Conservation (phyloP, 2,888 invertebrate species). For the Miltochrista miniata region DNA sequence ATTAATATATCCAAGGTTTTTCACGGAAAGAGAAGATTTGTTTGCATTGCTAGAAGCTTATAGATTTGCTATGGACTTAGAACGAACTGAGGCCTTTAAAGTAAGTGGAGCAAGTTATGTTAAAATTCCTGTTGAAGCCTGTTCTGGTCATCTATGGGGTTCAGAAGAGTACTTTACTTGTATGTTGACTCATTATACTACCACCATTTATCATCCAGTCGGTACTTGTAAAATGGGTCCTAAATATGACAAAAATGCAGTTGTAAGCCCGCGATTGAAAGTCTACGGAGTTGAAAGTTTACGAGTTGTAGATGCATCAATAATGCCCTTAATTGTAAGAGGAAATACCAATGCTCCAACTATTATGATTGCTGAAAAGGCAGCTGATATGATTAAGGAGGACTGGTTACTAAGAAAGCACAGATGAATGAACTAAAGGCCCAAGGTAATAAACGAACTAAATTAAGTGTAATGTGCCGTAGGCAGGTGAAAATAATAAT, state of each 20-base stretch:
- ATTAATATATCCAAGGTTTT: constrained; percentile 88
- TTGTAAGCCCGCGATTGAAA: constrained; percentile 85
- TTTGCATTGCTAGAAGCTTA: constrained; percentile 84
- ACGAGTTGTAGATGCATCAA: constrained; percentile 87
- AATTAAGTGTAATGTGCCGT: too few species aligned
- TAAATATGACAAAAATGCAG: constrained; percentile 82
- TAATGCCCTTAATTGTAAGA: constrained; percentile 85
- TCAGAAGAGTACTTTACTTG: constrained; percentile 87
- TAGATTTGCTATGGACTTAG: constrained; percentile 82
- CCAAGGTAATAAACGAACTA: too few species aligned
- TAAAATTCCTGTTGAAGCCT: constrained; percentile 83
- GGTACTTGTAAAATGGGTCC: constrained; percentile 90
- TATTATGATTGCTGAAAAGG: constrained; percentile 94
- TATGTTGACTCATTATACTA: constrained; percentile 85
- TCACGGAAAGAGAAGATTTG: constrained; percentile 85
- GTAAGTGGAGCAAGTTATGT: constrained; percentile 82
- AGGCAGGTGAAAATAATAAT: too few species aligned
- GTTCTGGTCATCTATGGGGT: constrained; percentile 82
- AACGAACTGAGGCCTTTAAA: constrained; percentile 84
- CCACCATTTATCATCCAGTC: constrained; percentile 87
- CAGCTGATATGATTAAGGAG: constrained; percentile 90
- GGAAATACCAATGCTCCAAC: constrained; percentile 93
- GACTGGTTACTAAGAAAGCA: constrained; percentile 49
- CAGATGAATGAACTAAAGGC: too few species aligned
- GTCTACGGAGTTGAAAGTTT: constrained; percentile 85